phyloP scores from a whole-genome alignment of 2,797 vertebrate species.

The Coranthus polyacanthus region DNA sequence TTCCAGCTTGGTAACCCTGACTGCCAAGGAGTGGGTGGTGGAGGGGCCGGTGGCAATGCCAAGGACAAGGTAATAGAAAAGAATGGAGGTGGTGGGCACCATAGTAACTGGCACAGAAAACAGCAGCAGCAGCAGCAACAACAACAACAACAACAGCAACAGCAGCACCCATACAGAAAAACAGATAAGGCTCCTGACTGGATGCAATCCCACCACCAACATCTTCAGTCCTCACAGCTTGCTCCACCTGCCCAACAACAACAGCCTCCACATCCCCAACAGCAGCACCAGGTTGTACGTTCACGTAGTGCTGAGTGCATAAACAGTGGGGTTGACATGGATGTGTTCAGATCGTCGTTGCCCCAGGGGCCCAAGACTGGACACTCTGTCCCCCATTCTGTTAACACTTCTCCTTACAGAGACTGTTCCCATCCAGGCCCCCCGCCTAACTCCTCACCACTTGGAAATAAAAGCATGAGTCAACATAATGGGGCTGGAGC shows the following conservation, averaged over 20 bases:
- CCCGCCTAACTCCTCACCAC: constrained; percentile 80
- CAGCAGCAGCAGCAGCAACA: constrained; percentile 78
- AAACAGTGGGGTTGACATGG: constrained; percentile 83
- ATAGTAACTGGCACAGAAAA: constrained; percentile 85
- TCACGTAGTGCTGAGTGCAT: constrained; percentile 90
- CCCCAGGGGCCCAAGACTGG: constrained; percentile 86
- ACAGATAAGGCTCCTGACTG: constrained; percentile 90
- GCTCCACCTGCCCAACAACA: constrained; percentile 75
- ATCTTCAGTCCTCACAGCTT: constrained; percentile 78
- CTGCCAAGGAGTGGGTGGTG: constrained; percentile 83
- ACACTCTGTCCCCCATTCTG: constrained; percentile 89
- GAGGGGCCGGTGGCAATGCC: constrained; percentile 79
- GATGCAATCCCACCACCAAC: constrained; percentile 87
- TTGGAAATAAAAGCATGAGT: constrained; percentile 79
- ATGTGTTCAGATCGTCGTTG: constrained; percentile 85
- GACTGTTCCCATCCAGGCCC: constrained; percentile 91
- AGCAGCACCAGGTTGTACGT: constrained; percentile 86
- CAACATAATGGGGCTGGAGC: constrained; percentile 74
- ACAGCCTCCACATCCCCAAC: constrained; percentile 75
- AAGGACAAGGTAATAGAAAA: constrained; percentile 90
- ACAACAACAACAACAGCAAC: constrained; percentile 73
- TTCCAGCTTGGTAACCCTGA: constrained; percentile 91
- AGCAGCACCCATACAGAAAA: constrained; percentile 90
- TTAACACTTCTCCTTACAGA: constrained; percentile 87
- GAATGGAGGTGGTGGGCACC: constrained; percentile 73